phyloP scores from a whole-genome alignment of 1,140 invertebrate species.

The Batillaria attramentaria region DNA sequence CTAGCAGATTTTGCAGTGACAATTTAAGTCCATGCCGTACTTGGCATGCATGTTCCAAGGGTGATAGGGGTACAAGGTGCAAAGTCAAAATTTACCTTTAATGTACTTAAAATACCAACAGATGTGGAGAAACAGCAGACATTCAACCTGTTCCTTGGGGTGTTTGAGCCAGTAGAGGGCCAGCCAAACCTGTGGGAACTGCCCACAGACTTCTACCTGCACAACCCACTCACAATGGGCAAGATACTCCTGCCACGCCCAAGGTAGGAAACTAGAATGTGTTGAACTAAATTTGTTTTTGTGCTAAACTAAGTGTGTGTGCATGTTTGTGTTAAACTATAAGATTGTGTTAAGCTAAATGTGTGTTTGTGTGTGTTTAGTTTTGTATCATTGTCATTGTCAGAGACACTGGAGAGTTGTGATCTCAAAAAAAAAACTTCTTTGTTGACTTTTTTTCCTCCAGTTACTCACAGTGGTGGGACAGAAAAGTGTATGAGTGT shows the following conservation, averaged over 20 bases:
- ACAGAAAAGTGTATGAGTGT: slow-evolving; percentile 78
- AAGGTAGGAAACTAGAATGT: slow-evolving; percentile 14
- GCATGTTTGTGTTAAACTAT: not conserved
- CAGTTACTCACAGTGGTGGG: slow-evolving; percentile 85
- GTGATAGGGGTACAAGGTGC: no score
- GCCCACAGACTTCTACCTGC: slow-evolving; percentile 91
- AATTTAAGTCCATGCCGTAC: no score
- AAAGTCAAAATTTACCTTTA: no score
- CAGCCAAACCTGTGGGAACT: slow-evolving; percentile 88
- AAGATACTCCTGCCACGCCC: slow-evolving; percentile 31
- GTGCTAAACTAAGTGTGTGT: not conserved
- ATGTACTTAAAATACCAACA: no score
- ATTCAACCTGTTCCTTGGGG: slow-evolving; percentile 97
- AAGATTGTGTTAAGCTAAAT: no score
- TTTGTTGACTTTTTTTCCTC: not conserved
- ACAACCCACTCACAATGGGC: slow-evolving; percentile 80
- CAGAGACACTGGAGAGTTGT: no score
- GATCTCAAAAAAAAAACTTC: no score
- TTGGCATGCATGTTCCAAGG: no score
- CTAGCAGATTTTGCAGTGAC: no score
- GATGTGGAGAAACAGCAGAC: slow-evolving; percentile 99
- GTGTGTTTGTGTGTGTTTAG: no score
- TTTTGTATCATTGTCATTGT: no score
- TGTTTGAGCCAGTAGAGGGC: slow-evolving; percentile 85
- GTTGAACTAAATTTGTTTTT: not conserved